Percentiles rank a stretch among this genome's conserved stretches.
These are phyloP conservation scores for Aethina tumida DNA, from an alignment of 1,140 invertebrate genomes.

Conservation along the genomic window DNA sequence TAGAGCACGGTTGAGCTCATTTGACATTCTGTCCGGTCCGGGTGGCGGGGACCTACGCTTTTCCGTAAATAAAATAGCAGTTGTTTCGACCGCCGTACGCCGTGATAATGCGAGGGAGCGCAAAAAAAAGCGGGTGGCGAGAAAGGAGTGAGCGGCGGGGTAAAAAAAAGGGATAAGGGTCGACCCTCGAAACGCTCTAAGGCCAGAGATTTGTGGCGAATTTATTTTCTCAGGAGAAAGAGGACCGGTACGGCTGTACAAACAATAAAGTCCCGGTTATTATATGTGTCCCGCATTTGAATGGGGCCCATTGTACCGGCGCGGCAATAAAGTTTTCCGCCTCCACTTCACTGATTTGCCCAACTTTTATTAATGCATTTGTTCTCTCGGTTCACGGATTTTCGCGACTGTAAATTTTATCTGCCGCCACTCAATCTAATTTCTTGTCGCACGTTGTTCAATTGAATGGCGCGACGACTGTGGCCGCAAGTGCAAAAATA, in stretches of 20 bases:
- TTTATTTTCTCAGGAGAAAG: slow-evolving; percentile 22
- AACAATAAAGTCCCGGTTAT: slow-evolving; percentile 18
- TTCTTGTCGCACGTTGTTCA: no score
- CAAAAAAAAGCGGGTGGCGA: no score
- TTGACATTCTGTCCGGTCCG: not conserved
- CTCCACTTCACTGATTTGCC: slow-evolving; percentile 3
- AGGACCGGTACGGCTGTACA: slow-evolving; percentile 23
- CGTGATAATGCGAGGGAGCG: slow-evolving; percentile 9
- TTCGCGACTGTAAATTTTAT: no score
- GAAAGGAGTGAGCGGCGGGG: no score
- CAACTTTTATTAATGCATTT: no score
- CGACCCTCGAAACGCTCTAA: slow-evolving; percentile 8
- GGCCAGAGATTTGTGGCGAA: slow-evolving; percentile 23
- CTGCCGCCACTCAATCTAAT: no score
- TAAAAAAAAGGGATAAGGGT: slow-evolving; percentile 10
- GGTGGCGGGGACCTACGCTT: slow-evolving; percentile 3
- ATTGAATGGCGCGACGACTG: no score
- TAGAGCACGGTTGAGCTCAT: not conserved
- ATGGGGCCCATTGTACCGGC: not conserved
- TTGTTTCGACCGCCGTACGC: slow-evolving; percentile 15
- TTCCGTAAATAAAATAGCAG: slow-evolving; percentile 19
- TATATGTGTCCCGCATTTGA: slow-evolving; percentile 1
- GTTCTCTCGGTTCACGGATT: no score
- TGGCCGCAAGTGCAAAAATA: no score
- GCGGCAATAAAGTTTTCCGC: slow-evolving; percentile 3